Evolutionary conservation across 1,140 invertebrate species (phyloP), one percentile per base, ranked within the genome.

Genomic region (Thalassaphorura encarpata): DNA sequence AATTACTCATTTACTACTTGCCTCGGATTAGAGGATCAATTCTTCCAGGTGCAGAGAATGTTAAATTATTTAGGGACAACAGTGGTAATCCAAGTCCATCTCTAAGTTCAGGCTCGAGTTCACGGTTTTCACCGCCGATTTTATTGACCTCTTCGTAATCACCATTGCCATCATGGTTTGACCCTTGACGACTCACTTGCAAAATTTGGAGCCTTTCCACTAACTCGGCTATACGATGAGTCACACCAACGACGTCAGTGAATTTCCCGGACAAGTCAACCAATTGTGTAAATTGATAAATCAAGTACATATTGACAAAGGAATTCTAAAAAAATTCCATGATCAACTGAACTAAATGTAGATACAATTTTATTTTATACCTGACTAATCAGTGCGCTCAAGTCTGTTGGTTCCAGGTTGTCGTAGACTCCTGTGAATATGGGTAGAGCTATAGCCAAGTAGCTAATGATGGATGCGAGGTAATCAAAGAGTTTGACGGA

Each of bases 241-340:
- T 73, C 26, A 74, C 74, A 16, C 78, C 80, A 24, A 74, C 77
- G 29, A 81, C 67, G 29, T 73, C 70, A 41, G 76, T 75, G 2
- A 78, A 68, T 53, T 71, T 66, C 15, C 67, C 65, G 11, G 78
- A 74, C 49, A 79, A 65, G 61, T 78, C 73, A 43, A 82, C 75
- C 19, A 82, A 66, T 8, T 67, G 72, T 3, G 78, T 79, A 62
- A 83, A 81, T 52, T 72, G 73, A 65, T 67, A 77, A 60, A 82
- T 79, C 52, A 82, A 69, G 67, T 82, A 82, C 13, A 82, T 77
- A 33, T 75, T 75, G 27, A 80, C 73, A 70, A 83, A 82, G 0
- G 79, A 71, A 70, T 79, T 82, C 72, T 78, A 68, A 60, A 71
- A 68, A n/a, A n/a, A n/a, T n/a, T n/a, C n/a, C n/a, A n/a, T n/a